Evolutionary conservation across 1,140 invertebrate genomes (phyloP), one percentile per base, ranked within the genome.

Genomic region (Dryas iulia): DNA sequence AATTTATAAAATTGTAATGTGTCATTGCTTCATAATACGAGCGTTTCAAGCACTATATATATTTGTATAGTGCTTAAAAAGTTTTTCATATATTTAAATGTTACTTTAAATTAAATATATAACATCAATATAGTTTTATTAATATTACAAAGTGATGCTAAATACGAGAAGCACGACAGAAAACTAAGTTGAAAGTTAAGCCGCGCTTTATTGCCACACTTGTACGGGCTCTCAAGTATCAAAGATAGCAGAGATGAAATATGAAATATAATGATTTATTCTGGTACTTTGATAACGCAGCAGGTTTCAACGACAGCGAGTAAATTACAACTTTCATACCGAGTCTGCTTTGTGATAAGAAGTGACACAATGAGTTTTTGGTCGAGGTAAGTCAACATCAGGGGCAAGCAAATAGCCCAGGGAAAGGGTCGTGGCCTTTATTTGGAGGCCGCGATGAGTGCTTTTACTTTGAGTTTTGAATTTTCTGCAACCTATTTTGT

Each of bases 391-490:
- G 85, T 83, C 81, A 82, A 86, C 84, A 88, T 71, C 71, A 77
- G 76, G 78, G 75, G 63, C 74, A 72, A 72, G 84, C 79, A 88
- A 86, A 88, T 79, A 87, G 82, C 87, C 81, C 58, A 72, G 62
- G 81, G 86, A 77, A 79, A 77, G 79, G 87, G 87, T 87, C 87
- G 77, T 81, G 84, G 77, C 86, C 86, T 90, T 82, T 82, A 86
- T 83, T 79, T 80, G 77, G 72, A 80, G 73, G 77, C 73, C 74
- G 79, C 69, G 67, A 54, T 66, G 74, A 81, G 77, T 69, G 71
- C 62, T 70, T 70, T 75, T 67, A 69, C 71, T 73, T 74, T 72
- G 72, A 71, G 59, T 77, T 73, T 73, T 69, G 60, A 73, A 73
- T 71, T 72, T 73, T 35, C 61, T 35, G 66, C 69, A 70, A 72